phyloP scores from a whole-genome alignment of 2,888 invertebrate species.

The Herminia tarsipennalis region DNA sequence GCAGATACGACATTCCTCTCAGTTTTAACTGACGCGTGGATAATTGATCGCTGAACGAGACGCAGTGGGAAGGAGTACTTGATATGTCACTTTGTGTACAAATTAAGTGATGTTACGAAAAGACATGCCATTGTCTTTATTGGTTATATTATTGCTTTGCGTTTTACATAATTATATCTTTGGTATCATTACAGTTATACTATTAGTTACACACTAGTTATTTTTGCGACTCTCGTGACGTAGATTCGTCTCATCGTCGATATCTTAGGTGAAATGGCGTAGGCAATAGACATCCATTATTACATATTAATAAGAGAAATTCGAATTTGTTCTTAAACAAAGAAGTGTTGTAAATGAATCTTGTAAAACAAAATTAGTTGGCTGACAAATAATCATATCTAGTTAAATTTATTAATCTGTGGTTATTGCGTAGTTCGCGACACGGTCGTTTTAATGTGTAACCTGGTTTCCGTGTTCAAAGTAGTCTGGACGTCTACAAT shows the following conservation, averaged over 20 bases:
- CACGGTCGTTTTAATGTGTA: slow-evolving; percentile 23
- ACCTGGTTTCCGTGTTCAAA: slow-evolving; percentile 34
- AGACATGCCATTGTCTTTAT: not conserved
- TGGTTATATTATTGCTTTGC: too few species aligned
- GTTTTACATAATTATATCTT: too few species aligned
- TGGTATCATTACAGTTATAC: too few species aligned
- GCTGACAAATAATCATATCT: slow-evolving; percentile 23
- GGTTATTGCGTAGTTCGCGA: slow-evolving; percentile 19
- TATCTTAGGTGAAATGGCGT: too few species aligned
- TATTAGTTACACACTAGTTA: too few species aligned
- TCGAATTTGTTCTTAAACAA: too few species aligned
- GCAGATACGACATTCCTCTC: slow-evolving; percentile 33
- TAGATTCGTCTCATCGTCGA: too few species aligned
- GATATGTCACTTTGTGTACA: not conserved
- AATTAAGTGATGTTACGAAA: not conserved
- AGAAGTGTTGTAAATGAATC: too few species aligned
- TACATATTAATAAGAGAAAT: too few species aligned
- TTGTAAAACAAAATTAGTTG: too few species aligned
- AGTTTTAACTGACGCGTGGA: slow-evolving; percentile 9
- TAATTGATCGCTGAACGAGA: slow-evolving; percentile 24
- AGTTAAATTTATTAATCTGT: slow-evolving; percentile 30
- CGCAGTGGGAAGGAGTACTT: slow-evolving; percentile 1
- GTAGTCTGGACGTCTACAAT: slow-evolving; percentile 25
- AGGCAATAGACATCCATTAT: too few species aligned
- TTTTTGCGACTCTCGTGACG: too few species aligned